Evolutionary conservation across 2,888 invertebrate genomes (phyloP), one percentile per base, ranked within the genome.

Genomic region (Drosophila kanekoi): DNA sequence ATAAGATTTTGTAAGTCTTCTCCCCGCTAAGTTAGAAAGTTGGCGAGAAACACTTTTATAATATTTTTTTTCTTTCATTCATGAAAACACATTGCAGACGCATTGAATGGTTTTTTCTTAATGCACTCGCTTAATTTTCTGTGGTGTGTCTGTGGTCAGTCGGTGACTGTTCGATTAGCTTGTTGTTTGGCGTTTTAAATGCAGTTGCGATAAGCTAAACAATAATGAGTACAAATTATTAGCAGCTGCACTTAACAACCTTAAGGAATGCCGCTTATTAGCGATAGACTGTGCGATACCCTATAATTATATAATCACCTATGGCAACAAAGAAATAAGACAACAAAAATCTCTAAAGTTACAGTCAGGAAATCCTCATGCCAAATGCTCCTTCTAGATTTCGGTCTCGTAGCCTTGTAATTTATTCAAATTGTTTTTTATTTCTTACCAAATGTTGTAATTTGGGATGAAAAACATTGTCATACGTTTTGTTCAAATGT

Each of bases 131-230:
- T n/a, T 13, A 44, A 35, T 8, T 20, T 14, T 4, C 18, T 32
- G 9, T 28, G 23, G 16, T 40, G 56, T 67, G 68, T 57, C 85
- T 43, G 62, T 58, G 85, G 64, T 78, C 78, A 77, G 61, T 48
- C 40, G 35, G 45, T 14, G 3, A 11, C 33, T 13, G 11, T 8
- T 28, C 11, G 35, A 28, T 28, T 32, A 52, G 3, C 18, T 40
- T 32, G 10, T 4, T 40, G 11, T 13, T 10, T 40, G 8, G 28
- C 3, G 8, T 6, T 37, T 23, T 9, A 18, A 18, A 38, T 45
- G 43, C 43, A 45, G 1, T 28, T 18, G 28, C 23, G 52, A 59
- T 59, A 59, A 56, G 28, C 2, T 1, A 3, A 11, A 1, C 10
- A 43, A 64, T 38, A 63, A 51, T 6, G 52, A 28, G 3, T n/a